Percentiles rank a stretch among this genome's conserved stretches.
phyloP scores from a whole-genome alignment of 35 echinoderm and acorn worm genomes.

The Anneissia japonica region DNA sequence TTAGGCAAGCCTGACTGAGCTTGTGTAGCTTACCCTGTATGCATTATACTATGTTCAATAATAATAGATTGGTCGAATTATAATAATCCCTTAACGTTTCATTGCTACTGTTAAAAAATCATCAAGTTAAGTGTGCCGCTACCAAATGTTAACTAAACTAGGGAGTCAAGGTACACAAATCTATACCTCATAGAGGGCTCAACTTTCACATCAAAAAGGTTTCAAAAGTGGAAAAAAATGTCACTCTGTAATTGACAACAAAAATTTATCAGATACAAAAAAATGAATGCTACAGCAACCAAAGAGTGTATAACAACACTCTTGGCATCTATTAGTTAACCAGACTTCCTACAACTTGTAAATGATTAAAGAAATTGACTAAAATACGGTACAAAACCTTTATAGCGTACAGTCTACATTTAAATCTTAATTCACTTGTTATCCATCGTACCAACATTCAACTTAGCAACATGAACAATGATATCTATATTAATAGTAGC shows the following conservation, averaged over 20 bases:
- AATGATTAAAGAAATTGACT: background rate
- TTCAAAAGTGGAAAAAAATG: background rate
- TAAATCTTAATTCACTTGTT: background rate
- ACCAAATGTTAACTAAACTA: background rate
- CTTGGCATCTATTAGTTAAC: background rate
- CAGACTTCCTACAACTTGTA: background rate
- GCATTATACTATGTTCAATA: background rate
- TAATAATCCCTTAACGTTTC: background rate
- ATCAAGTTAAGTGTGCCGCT: background rate
- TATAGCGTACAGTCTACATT: background rate
- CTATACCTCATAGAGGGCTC: background rate
- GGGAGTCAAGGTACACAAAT: background rate
- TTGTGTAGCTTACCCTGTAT: background rate
- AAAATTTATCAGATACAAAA: background rate
- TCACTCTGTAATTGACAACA: constrained; percentile 1
- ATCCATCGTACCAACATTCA: background rate
- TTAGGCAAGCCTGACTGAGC: background rate
- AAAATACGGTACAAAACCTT: background rate
- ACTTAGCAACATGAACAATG: background rate
- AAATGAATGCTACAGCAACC: background rate
- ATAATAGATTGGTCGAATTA: background rate
- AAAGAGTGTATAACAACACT: background rate
- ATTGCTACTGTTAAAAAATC: background rate
- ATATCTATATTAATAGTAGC: background rate
- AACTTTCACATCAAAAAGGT: background rate